These are phyloP conservation scores for Xenops minutus DNA, from an alignment of 2,797 vertebrate species.

Conservation along the genomic window DNA sequence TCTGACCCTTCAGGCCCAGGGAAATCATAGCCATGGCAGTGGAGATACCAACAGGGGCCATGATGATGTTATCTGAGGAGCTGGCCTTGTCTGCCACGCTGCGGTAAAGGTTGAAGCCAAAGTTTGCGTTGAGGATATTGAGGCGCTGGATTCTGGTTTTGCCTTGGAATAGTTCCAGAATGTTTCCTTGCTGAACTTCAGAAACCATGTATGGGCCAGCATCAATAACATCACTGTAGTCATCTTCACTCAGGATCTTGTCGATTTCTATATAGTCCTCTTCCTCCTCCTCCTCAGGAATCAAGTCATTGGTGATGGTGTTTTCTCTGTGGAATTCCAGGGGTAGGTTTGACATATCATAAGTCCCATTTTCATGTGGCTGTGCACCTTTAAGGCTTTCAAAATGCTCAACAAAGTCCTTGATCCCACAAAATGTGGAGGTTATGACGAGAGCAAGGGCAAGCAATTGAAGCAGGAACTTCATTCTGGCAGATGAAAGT, in stretches of 20 bases:
- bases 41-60: conserved; percentile 94
- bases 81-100: conserved; percentile 82
- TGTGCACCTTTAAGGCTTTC: conserved; percentile 48
- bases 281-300: conserved; percentile 87
- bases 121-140: conserved; percentile 87
- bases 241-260: conserved; percentile 82
- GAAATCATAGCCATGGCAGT: conserved; percentile 95
- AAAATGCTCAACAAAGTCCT: conserved; percentile 81
- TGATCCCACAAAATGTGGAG: conserved; percentile 76
- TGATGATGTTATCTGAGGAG: conserved; percentile 87
- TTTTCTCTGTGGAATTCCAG: conserved; percentile 90
- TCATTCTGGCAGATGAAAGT: conserved; percentile 77
- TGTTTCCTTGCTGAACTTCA: conserved; percentile 81
- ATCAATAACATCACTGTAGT: conserved; percentile 85
- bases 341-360: conserved; percentile 68
- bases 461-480: conserved; percentile 64
- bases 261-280: conserved; percentile 94
- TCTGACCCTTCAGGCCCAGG: conserved; percentile 81
- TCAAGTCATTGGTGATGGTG: conserved; percentile 90
- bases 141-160: conserved; percentile 91
- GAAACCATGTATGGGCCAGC: conserved; percentile 80
- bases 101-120: conserved; percentile 91
- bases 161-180: conserved; percentile 87
- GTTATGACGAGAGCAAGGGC: conserved; percentile 74
- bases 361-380: not conserved